Evolutionary conservation across 2,113 vertebrate genomes (phyloP).

Genomic region (Antidorcas marsupialis): DNA sequence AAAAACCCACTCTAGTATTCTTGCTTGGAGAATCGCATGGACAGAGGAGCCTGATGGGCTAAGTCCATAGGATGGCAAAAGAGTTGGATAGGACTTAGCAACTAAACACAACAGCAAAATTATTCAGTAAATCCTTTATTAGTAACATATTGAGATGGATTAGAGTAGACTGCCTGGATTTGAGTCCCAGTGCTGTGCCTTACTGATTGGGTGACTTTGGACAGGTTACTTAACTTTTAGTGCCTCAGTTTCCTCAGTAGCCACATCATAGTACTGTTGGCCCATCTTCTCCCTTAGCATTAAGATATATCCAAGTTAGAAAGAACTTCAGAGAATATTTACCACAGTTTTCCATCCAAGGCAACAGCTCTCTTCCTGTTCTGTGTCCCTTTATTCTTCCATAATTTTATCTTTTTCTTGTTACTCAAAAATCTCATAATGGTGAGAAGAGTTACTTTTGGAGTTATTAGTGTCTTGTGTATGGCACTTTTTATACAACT

Average conservation of each 20-base stretch:
- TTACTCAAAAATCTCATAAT: conserved; percentile 7
- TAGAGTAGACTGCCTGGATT: background rate
- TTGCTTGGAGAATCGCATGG: background rate
- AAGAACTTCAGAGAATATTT: background rate
- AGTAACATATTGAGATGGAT: background rate
- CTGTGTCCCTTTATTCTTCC: background rate
- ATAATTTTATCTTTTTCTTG: background rate
- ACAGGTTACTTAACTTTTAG: background rate
- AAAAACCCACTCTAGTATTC: background rate
- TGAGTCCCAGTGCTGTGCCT: background rate
- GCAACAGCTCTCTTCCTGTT: background rate
- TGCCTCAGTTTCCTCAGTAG: background rate
- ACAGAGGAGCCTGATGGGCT: background rate
- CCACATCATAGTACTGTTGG: background rate
- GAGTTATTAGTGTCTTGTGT: background rate
- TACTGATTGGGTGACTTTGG: background rate
- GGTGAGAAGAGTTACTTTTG: background rate
- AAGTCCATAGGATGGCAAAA: background rate
- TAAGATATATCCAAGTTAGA: background rate
- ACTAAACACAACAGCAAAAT: background rate
- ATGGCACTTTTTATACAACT: background rate
- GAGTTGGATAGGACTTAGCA: background rate
- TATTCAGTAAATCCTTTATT: background rate
- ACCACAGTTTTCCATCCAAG: background rate
- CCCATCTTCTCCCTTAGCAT: background rate